These are phyloP conservation scores for Diabrotica undecimpunctata DNA, from an alignment of 1,140 invertebrate species.

Conservation along the genomic window DNA sequence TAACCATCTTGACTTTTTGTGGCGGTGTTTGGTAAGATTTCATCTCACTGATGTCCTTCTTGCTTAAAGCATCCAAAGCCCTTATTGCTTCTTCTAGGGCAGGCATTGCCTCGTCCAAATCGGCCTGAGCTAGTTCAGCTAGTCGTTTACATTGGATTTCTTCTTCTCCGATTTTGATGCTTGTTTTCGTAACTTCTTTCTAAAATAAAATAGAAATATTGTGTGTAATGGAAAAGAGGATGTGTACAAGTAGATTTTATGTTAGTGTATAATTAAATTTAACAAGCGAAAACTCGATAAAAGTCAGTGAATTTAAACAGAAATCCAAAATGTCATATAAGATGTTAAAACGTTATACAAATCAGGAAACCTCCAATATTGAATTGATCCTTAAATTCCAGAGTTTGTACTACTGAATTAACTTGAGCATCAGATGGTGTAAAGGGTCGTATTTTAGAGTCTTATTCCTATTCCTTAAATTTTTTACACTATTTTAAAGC, in stretches of 20 bases:
- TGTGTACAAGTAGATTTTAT: neutral
- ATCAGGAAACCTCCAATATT: too few relatives aligned
- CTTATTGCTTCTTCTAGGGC: constrained; percentile 77
- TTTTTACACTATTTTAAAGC: too few relatives aligned
- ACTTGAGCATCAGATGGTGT: too few relatives aligned
- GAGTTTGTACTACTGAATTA: too few relatives aligned
- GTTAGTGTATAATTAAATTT: constrained; percentile 17
- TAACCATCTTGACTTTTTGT: constrained; percentile 79
- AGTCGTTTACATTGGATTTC: constrained; percentile 74
- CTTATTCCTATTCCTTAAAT: too few relatives aligned
- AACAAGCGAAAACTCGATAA: constrained; percentile 12
- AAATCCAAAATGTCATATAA: too few relatives aligned
- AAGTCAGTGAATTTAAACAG: too few relatives aligned
- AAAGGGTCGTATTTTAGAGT: too few relatives aligned
- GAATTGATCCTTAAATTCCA: too few relatives aligned
- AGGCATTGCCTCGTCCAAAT: constrained; percentile 79
- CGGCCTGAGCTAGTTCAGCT: constrained; percentile 72
- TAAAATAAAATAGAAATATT: constrained; percentile 29
- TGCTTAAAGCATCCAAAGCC: constrained; percentile 71
- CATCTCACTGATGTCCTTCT: constrained; percentile 84
- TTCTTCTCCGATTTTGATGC: constrained; percentile 71
- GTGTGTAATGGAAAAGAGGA: neutral
- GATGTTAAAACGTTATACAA: too few relatives aligned
- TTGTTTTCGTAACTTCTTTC: constrained; percentile 62
- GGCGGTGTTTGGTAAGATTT: constrained; percentile 82